Evolutionary conservation across 2,888 invertebrate species (phyloP).

Genomic region (Drosophila parthenogenetica): DNA sequence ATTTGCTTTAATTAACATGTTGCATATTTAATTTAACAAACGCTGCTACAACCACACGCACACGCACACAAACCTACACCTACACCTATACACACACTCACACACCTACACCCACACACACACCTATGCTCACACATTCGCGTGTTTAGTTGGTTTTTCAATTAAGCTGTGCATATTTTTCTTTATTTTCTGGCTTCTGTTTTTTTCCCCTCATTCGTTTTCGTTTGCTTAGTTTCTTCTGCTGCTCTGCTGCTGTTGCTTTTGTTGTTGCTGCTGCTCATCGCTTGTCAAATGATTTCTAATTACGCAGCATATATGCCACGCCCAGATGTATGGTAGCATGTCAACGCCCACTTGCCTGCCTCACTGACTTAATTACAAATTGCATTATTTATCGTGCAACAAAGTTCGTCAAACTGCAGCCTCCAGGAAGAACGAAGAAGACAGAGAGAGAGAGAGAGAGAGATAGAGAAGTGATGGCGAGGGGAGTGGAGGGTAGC

Average conservation of each 20-base stretch:
- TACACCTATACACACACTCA: slow-evolving; percentile 6
- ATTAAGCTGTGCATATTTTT: slow-evolving; percentile 52
- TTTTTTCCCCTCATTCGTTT: background rate
- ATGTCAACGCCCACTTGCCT: slow-evolving; percentile 42
- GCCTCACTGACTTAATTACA: slow-evolving; percentile 79
- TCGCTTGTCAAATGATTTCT: slow-evolving; percentile 61
- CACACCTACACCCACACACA: background rate
- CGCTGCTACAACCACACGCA: slow-evolving; percentile 37
- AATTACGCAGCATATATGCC: slow-evolving; percentile 55
- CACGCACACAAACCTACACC: slow-evolving; percentile 20
- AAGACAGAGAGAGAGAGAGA: background rate
- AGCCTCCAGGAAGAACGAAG: background rate
- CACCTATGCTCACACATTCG: background rate
- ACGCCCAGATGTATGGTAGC: slow-evolving; percentile 17
- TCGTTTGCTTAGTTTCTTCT: slow-evolving; percentile 14
- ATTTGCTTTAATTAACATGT: slow-evolving; percentile 78
- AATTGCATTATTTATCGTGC: slow-evolving; percentile 79
- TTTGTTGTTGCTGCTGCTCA: slow-evolving; percentile 33
- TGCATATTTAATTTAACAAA: slow-evolving; percentile 77
- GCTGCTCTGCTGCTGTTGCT: slow-evolving; percentile 9
- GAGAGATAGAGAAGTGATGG: background rate
- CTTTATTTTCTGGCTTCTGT: slow-evolving; percentile 14
- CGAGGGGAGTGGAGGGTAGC: background rate
- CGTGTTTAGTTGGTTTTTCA: slow-evolving; percentile 67
- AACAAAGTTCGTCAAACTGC: slow-evolving; percentile 79